A percentile compares a stretch with the other conserved stretches of the same genome.
Conservation (phyloP, 2,797 vertebrate species). For the Bufotes viridis region DNA sequence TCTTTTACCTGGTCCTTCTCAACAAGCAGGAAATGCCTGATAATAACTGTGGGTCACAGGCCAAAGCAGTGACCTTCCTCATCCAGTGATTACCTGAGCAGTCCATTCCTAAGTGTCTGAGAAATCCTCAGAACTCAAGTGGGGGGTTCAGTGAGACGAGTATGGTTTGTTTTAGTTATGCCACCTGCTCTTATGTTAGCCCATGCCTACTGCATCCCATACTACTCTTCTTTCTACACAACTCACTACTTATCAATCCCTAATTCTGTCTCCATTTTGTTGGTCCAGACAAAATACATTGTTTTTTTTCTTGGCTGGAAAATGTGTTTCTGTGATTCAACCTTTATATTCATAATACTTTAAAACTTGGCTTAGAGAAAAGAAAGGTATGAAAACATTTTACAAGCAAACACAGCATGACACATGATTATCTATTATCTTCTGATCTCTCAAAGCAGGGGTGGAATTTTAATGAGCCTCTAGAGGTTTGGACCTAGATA, state of each 20-base stretch:
- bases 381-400: slow-evolving; percentile 55
- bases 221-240: neutral
- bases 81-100: too few species aligned
- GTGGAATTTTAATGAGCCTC: slow-evolving; percentile 49
- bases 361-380: slow-evolving; percentile 45
- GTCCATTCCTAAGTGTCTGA: too few species aligned
- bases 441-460: slow-evolving; percentile 51
- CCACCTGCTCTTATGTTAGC: too few species aligned
- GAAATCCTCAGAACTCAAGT: neutral
- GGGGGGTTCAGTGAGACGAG: too few species aligned
- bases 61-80: too few species aligned
- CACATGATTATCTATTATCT: slow-evolving; percentile 58
- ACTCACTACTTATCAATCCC: neutral
- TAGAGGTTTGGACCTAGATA: slow-evolving; percentile 36
- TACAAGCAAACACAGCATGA: slow-evolving; percentile 47
- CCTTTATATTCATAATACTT: slow-evolving; percentile 40
- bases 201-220: neutral
- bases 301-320: slow-evolving; percentile 35
- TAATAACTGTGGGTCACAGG: too few species aligned
- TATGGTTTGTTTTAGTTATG: too few species aligned
- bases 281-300: neutral
- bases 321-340: slow-evolving; percentile 43
- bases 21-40: too few species aligned
- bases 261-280: neutral
- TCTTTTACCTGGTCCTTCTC: too few species aligned